A percentile compares a stretch with the other conserved stretches of the same genome.
Conservation (phyloP, 2,113 vertebrate species). For the Hiodon alosoides region DNA sequence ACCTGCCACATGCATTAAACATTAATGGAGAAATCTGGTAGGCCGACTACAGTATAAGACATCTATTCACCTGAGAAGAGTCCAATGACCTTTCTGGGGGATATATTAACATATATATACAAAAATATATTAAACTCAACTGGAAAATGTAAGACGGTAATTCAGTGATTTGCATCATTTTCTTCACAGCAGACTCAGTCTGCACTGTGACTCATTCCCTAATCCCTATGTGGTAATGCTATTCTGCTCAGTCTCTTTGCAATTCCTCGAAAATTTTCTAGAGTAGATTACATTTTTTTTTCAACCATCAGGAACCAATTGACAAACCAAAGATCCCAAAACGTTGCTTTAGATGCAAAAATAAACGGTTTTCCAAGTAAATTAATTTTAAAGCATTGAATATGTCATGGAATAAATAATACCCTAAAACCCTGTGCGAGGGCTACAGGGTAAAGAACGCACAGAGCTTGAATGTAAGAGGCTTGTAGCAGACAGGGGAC, state of each 20-base stretch:
- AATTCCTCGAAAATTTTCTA: background rate
- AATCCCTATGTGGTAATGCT: slow-evolving; percentile 1
- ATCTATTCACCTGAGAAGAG: too few relatives aligned
- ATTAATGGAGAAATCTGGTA: background rate
- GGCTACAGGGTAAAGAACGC: too few relatives aligned
- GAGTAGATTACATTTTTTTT: background rate
- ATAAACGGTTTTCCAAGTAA: background rate
- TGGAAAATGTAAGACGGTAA: background rate
- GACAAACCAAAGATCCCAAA: background rate
- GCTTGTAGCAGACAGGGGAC: too few relatives aligned
- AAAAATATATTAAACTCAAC: too few relatives aligned
- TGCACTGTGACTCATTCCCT: slow-evolving; percentile 13
- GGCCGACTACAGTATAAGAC: too few relatives aligned
- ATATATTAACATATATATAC: too few relatives aligned
- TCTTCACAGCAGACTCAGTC: background rate
- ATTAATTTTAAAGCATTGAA: background rate
- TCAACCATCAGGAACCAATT: background rate
- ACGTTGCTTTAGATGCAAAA: background rate
- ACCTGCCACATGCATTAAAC: background rate
- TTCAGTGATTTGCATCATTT: background rate
- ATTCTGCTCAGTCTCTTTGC: background rate
- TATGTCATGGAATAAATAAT: too few relatives aligned
- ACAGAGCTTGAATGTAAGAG: too few relatives aligned
- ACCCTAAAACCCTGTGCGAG: too few relatives aligned
- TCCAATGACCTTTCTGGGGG: too few relatives aligned